Evolutionary conservation across 2,797 vertebrate species (phyloP).

Genomic region (Limnodromus scolopaceus): DNA sequence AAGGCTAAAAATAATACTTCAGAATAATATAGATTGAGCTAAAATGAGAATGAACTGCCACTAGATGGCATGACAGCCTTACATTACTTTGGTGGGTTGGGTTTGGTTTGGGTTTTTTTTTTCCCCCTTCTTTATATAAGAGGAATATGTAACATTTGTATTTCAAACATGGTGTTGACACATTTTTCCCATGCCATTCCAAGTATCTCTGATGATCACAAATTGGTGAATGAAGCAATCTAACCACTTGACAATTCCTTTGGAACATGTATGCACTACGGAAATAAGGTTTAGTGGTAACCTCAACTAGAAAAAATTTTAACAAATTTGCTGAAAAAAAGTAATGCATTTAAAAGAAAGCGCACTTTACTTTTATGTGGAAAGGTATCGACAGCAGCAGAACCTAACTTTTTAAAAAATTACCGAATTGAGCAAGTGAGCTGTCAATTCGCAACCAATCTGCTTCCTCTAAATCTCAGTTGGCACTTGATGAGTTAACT

Average conservation of each 20-base stretch:
- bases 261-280: neutral
- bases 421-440: neutral
- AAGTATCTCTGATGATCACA: neutral
- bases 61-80: conserved; percentile 74
- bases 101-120: neutral
- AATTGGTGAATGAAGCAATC: conserved; percentile 13
- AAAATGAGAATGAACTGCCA: conserved; percentile 11
- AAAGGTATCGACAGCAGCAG: neutral
- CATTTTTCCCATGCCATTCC: neutral
- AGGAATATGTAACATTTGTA: conserved; percentile 22
- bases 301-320: neutral
- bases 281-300: neutral
- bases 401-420: neutral
- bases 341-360: neutral
- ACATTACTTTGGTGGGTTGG: neutral
- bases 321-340: neutral
- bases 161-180: conserved; percentile 1
- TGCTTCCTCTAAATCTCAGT: neutral
- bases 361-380: neutral
- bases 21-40: neutral
- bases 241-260: neutral
- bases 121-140: neutral
- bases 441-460: neutral
- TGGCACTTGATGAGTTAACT: neutral
- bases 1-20: conserved; percentile 58